Conservation (phyloP, 1,140 invertebrate genomes). For the Drosophila dunni region DNA sequence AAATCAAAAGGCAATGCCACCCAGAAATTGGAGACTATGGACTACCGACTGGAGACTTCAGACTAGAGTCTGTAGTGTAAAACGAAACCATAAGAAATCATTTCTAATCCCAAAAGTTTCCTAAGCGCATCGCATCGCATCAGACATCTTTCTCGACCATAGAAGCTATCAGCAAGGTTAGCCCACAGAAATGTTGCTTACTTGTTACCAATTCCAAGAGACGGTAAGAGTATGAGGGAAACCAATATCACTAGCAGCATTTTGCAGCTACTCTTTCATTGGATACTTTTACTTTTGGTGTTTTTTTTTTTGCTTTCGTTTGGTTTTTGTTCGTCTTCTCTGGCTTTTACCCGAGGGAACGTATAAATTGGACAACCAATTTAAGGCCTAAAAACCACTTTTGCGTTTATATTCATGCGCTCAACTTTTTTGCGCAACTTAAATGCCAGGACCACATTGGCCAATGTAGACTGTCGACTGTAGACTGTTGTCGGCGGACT, state of each 20-base stretch:
- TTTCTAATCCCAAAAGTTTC: conserved; percentile 80
- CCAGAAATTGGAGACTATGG: conserved; percentile 12
- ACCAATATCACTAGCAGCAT: conserved; percentile 53
- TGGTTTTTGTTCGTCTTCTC: conserved; percentile 12
- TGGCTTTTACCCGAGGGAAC: conserved; percentile 49
- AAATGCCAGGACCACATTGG: conserved; percentile 61
- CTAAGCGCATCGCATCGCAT: conserved; percentile 42
- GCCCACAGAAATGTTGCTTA: conserved; percentile 53
- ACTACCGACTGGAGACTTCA: too few relatives aligned
- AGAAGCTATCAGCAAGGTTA: conserved; percentile 66
- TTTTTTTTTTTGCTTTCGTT: background rate
- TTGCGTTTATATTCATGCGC: conserved; percentile 75
- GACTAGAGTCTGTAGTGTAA: conserved; percentile 15
- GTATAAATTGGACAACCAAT: conserved; percentile 82
- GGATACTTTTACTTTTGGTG: conserved; percentile 1
- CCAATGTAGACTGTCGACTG: conserved; percentile 32
- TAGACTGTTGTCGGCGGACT: conserved; percentile 21
- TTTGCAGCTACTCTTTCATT: conserved; percentile 32
- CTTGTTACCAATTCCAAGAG: conserved; percentile 56
- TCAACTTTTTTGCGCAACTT: conserved; percentile 58
- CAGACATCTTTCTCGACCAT: conserved; percentile 34
- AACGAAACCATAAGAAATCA: conserved; percentile 74
- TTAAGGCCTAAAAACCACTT: conserved; percentile 83
- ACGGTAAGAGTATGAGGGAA: background rate
- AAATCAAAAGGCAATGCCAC: conserved; percentile 75